Conservation (phyloP, 2,797 vertebrate genomes). For the Megalops cyprinoides region DNA sequence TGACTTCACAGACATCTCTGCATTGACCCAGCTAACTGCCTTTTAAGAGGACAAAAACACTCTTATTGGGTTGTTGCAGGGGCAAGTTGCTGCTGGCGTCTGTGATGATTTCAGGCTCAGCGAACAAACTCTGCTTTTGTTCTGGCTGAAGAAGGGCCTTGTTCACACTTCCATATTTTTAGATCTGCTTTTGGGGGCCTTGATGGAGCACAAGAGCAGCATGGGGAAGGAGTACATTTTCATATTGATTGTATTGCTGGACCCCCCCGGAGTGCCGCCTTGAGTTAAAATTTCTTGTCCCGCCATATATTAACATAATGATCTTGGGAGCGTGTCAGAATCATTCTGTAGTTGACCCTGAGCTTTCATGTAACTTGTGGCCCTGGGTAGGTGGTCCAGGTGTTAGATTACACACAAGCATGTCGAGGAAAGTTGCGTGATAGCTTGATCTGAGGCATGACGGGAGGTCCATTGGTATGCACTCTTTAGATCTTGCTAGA, state of each 20-base stretch:
- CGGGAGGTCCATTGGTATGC: not conserved
- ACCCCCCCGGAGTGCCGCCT: slow-evolving; percentile 13
- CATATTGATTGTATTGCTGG: not conserved
- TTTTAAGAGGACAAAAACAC: slow-evolving; percentile 23
- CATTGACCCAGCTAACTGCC: no score
- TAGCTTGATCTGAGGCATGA: slow-evolving; percentile 8
- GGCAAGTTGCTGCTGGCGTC: slow-evolving; percentile 31
- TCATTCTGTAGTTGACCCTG: slow-evolving; percentile 36
- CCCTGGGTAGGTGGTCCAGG: slow-evolving; percentile 38
- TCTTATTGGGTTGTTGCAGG: slow-evolving; percentile 50
- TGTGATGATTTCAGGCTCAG: slow-evolving; percentile 27
- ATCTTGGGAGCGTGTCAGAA: slow-evolving; percentile 39
- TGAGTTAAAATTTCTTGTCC: slow-evolving; percentile 28
- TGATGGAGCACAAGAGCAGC: slow-evolving; percentile 37
- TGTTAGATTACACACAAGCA: slow-evolving; percentile 52
- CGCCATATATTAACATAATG: slow-evolving; percentile 30
- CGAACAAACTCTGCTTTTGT: slow-evolving; percentile 45
- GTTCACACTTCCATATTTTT: slow-evolving; percentile 39
- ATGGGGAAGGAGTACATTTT: slow-evolving; percentile 26
- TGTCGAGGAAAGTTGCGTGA: slow-evolving; percentile 30
- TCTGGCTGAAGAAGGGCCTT: slow-evolving; percentile 41
- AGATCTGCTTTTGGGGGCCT: slow-evolving; percentile 21
- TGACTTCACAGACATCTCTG: no score
- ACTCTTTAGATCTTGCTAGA: slow-evolving; percentile 47
- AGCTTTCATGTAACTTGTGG: slow-evolving; percentile 19